Evolutionary conservation across 2,888 invertebrate species (phyloP).

Genomic region (Clivina fossor): DNA sequence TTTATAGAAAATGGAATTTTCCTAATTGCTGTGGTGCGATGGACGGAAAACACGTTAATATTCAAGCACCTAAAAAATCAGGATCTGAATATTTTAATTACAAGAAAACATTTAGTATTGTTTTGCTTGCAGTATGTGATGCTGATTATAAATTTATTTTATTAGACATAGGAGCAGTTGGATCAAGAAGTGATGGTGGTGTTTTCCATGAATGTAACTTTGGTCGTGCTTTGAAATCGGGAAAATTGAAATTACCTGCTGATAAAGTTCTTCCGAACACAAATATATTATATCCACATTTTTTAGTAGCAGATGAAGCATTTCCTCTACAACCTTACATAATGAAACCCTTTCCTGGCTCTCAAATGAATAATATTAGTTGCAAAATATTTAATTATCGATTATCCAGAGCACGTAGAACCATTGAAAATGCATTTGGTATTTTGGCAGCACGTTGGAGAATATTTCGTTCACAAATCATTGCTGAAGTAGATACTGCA

Average conservation of each 20-base stretch:
- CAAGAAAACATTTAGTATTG: no score
- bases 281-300: slow-evolving; percentile 30
- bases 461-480: slow-evolving; percentile 24
- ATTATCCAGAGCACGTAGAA: slow-evolving; percentile 22
- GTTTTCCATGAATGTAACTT: slow-evolving; percentile 31
- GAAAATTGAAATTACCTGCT: slow-evolving; percentile 32
- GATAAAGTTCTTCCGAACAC: slow-evolving; percentile 19
- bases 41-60: slow-evolving; percentile 15
- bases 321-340: slow-evolving; percentile 35
- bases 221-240: slow-evolving; percentile 13
- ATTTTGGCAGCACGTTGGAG: slow-evolving; percentile 27
- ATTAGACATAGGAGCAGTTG: slow-evolving; percentile 35
- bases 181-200: slow-evolving; percentile 35
- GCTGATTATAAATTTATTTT: slow-evolving; percentile 34
- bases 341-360: slow-evolving; percentile 37
- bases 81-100: slow-evolving; percentile 22
- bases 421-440: slow-evolving; percentile 30
- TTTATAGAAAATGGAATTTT: slow-evolving; percentile 3
- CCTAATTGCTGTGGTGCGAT: slow-evolving; percentile 9
- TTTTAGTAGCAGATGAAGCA: slow-evolving; percentile 12
- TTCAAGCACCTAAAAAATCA: slow-evolving; percentile 16
- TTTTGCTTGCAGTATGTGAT: slow-evolving; percentile 38
- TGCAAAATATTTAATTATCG: slow-evolving; percentile 38
- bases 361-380: slow-evolving; percentile 27
- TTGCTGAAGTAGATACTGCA: slow-evolving; percentile 12